A percentile compares a stretch with the other conserved stretches of the same genome.
These are phyloP conservation scores for Nasonia giraulti DNA, from an alignment of 1,140 invertebrate genomes.

Conservation along the genomic window DNA sequence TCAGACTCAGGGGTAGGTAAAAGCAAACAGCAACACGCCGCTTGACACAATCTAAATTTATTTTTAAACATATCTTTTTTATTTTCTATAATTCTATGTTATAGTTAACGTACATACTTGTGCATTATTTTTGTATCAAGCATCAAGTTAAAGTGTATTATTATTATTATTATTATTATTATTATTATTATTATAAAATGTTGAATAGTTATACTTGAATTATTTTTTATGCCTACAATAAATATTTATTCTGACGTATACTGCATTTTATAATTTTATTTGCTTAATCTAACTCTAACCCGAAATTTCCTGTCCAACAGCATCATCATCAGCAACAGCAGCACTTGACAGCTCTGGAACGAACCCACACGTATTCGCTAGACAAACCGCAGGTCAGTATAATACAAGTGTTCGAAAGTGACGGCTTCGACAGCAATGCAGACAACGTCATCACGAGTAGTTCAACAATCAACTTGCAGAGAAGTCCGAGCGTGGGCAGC, in stretches of 20 bases:
- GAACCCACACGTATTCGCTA: slow-evolving; percentile 80
- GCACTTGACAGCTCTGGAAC: slow-evolving; percentile 75
- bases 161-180: slow-evolving; percentile 14
- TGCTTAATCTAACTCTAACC: not conserved
- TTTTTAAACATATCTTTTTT: not conserved
- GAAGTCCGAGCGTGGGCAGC: slow-evolving; percentile 71
- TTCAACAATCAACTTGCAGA: slow-evolving; percentile 66
- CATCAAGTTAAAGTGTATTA: not conserved
- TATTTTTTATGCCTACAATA: slow-evolving; percentile 32
- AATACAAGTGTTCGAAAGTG: slow-evolving; percentile 76
- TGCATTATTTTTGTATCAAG: slow-evolving; percentile 29
- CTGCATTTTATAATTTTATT: slow-evolving; percentile 19
- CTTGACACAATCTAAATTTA: not conserved
- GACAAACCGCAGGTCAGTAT: slow-evolving; percentile 83
- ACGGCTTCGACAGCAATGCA: slow-evolving; percentile 65
- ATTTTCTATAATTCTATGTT: slow-evolving; percentile 6
- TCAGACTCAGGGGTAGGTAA: slow-evolving; percentile 69
- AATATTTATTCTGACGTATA: not conserved
- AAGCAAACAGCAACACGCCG: slow-evolving; percentile 25
- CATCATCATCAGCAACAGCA: too few relatives aligned
- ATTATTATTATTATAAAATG: slow-evolving; percentile 10
- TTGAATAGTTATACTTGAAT: slow-evolving; percentile 37
- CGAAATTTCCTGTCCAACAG: slow-evolving; percentile 58
- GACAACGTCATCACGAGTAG: slow-evolving; percentile 57
- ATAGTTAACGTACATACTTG: slow-evolving; percentile 21